Conservation (phyloP, 2,888 invertebrate species). For the Netelia melanura region DNA sequence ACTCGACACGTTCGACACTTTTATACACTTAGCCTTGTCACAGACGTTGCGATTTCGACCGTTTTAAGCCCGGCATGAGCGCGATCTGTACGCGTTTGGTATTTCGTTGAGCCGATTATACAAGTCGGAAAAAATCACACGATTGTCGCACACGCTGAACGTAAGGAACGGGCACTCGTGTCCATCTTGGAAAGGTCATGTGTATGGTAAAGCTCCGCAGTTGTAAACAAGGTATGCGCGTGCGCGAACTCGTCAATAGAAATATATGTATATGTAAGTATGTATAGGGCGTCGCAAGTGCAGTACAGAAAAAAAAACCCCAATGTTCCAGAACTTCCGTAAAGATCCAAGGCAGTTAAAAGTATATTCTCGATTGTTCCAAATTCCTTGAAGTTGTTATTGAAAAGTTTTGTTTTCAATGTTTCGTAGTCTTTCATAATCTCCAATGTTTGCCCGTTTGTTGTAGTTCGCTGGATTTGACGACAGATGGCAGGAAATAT, state of each 20-base stretch:
- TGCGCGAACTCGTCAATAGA: constrained; percentile 75
- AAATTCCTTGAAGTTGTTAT: not conserved
- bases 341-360: not conserved
- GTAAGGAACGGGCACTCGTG: constrained; percentile 80
- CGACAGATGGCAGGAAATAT: not conserved
- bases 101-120: not conserved
- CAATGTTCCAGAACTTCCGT: not conserved
- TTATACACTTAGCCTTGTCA: not conserved
- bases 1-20: constrained; percentile 18
- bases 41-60: constrained; percentile 14
- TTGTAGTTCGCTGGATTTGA: not conserved
- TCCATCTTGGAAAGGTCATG: constrained; percentile 85
- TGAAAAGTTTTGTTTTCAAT: not conserved
- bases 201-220: constrained; percentile 83
- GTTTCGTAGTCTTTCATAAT: not conserved
- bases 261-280: not conserved
- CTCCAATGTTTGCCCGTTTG: not conserved
- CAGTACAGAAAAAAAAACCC: not conserved
- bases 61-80: not conserved
- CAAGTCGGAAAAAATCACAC: constrained; percentile 62
- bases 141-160: constrained; percentile 77
- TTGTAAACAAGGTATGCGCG: constrained; percentile 85
- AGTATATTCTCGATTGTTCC: no score
- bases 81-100: not conserved
- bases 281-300: not conserved